A percentile compares a stretch with the other conserved stretches of the same genome.
Evolutionary conservation across 2,888 invertebrate genomes (phyloP).

Genomic region (Trissolcus japonicus): DNA sequence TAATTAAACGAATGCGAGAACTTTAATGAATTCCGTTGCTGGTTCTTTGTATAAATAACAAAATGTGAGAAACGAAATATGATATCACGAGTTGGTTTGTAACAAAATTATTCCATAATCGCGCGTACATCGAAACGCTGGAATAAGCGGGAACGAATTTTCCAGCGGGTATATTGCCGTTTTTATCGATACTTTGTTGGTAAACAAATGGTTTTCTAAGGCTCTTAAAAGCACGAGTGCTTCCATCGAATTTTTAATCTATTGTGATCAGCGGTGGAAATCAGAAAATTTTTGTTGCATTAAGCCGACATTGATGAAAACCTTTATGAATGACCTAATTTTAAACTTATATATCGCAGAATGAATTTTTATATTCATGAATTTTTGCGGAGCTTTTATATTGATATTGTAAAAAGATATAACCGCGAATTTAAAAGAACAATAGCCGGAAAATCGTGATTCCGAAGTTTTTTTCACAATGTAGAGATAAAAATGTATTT

Average conservation of each 20-base stretch:
- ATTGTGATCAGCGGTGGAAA: slow-evolving; percentile 26
- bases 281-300: slow-evolving; percentile 37
- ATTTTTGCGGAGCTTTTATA: slow-evolving; percentile 23
- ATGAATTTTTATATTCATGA: slow-evolving; percentile 44
- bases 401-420: slow-evolving; percentile 21
- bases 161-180: slow-evolving; percentile 15
- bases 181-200: slow-evolving; percentile 15
- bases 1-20: too few species aligned
- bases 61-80: too few species aligned
- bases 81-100: too few species aligned
- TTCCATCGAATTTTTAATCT: slow-evolving; percentile 17
- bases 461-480: too few species aligned
- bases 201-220: slow-evolving; percentile 20
- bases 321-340: slow-evolving; percentile 45
- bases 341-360: slow-evolving; percentile 36
- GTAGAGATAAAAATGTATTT: too few species aligned
- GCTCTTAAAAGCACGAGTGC: slow-evolving; percentile 9
- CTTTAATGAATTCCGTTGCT: too few species aligned
- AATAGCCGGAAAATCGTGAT: too few species aligned
- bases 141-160: slow-evolving; percentile 12
- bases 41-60: too few species aligned
- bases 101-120: too few species aligned
- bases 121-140: background rate
- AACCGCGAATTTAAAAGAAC: background rate
- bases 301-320: slow-evolving; percentile 47